Conservation (phyloP, 2,113 vertebrate species). For the Saimiri boliviensis region DNA sequence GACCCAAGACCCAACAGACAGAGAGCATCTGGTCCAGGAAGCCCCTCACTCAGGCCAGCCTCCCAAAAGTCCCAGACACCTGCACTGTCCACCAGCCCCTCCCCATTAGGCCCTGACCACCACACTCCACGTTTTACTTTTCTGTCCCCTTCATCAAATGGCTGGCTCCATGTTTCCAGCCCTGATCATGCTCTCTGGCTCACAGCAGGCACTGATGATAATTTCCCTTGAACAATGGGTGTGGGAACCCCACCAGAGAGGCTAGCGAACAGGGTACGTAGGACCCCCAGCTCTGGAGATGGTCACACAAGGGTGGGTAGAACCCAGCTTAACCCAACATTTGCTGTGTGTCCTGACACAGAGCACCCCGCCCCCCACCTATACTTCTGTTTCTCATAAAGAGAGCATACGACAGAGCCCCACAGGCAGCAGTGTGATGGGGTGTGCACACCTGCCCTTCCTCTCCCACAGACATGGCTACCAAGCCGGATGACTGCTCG, state of each 20-base stretch:
- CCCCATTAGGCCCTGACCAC: not conserved
- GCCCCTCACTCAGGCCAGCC: no score
- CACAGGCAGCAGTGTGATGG: not conserved
- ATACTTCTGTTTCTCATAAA: not conserved
- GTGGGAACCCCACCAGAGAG: not conserved
- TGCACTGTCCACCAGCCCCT: not conserved
- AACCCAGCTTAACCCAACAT: not conserved
- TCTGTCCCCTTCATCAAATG: fast-evolving
- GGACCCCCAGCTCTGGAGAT: not conserved
- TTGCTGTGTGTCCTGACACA: not conserved
- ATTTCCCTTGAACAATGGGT: not conserved
- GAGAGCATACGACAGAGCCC: not conserved
- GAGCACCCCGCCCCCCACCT: not conserved
- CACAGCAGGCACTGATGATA: not conserved
- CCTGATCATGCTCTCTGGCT: not conserved
- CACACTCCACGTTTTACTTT: not conserved
- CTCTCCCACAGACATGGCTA: not conserved
- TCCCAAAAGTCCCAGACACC: not conserved
- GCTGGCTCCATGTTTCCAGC: not conserved
- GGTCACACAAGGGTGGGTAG: not conserved
- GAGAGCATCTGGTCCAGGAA: fast-evolving
- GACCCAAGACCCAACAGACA: not conserved
- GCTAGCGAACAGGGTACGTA: not conserved
- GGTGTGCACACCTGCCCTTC: not conserved
- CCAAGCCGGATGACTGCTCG: not conserved